Conservation (phyloP, 2,888 invertebrate species). For the Lithophane leautieri region DNA sequence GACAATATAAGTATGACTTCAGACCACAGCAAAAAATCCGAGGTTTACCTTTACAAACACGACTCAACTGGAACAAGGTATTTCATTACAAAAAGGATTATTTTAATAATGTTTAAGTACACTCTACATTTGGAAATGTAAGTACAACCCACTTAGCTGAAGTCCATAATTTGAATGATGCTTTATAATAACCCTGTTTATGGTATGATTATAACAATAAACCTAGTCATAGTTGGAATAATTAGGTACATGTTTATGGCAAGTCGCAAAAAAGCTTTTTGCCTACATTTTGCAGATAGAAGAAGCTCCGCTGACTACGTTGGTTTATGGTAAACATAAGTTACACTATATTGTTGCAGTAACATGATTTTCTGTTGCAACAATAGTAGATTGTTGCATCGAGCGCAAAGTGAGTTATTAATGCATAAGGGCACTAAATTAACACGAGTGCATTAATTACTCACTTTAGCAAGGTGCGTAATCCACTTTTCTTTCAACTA, state of each 20-base stretch:
- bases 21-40: slow-evolving; percentile 28
- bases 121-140: slow-evolving; percentile 46
- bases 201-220: slow-evolving; percentile 45
- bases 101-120: slow-evolving; percentile 28
- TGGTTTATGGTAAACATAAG: neutral
- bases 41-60: slow-evolving; percentile 7
- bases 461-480: too few relatives aligned
- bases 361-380: neutral
- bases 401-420: too few relatives aligned
- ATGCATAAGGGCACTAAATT: too few relatives aligned
- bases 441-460: too few relatives aligned
- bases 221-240: slow-evolving; percentile 38
- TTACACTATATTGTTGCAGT: neutral
- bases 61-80: slow-evolving; percentile 34
- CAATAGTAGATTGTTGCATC: too few relatives aligned
- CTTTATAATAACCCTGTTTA: slow-evolving; percentile 28
- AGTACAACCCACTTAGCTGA: slow-evolving; percentile 33
- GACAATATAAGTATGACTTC: slow-evolving; percentile 44
- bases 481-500: too few relatives aligned
- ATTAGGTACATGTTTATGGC: slow-evolving; percentile 26
- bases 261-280: slow-evolving; percentile 20
- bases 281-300: slow-evolving; percentile 12
- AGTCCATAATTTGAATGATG: slow-evolving; percentile 43
- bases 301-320: neutral
- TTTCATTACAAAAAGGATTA: slow-evolving; percentile 29